Evolutionary conservation across 2,888 invertebrate species (phyloP).

Genomic region (Apamea anceps): DNA sequence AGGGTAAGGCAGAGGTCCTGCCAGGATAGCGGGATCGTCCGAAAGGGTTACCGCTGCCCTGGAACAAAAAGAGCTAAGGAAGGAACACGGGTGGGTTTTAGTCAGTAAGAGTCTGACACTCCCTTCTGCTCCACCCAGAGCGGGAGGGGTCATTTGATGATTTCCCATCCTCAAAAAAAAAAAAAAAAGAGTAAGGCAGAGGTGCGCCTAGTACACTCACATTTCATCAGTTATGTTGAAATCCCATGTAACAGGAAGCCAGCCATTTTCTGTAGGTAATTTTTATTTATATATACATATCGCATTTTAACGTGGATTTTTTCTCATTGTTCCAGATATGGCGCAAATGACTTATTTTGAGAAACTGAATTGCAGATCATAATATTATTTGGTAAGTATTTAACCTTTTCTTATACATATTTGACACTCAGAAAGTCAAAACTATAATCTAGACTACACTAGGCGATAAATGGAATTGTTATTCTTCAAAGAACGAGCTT

Average conservation of each 20-base stretch:
- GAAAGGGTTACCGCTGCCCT: too few relatives aligned
- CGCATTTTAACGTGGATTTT: not conserved
- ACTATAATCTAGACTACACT: not conserved
- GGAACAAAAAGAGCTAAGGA: too few relatives aligned
- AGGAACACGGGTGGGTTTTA: too few relatives aligned
- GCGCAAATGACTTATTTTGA: not conserved
- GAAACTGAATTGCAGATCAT: conserved; percentile 38
- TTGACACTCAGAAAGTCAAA: not conserved
- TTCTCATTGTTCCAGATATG: conserved; percentile 59
- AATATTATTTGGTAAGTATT: conserved; percentile 56
- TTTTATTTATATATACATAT: not conserved
- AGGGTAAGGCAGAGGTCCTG: too few relatives aligned
- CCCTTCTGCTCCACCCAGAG: too few relatives aligned
- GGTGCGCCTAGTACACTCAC: too few relatives aligned
- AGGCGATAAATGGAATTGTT: not conserved
- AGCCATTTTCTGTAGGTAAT: not conserved
- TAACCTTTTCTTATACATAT: not conserved
- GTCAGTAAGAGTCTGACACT: too few relatives aligned
- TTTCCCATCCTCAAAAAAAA: too few relatives aligned
- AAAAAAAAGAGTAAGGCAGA: too few relatives aligned
- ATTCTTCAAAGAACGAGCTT: not conserved
- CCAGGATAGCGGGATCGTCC: too few relatives aligned
- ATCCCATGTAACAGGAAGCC: not conserved
- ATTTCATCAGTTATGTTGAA: not conserved
- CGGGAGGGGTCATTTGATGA: too few relatives aligned